phyloP scores from a whole-genome alignment of 2,888 invertebrate genomes.

The Ophion ventricosus region DNA sequence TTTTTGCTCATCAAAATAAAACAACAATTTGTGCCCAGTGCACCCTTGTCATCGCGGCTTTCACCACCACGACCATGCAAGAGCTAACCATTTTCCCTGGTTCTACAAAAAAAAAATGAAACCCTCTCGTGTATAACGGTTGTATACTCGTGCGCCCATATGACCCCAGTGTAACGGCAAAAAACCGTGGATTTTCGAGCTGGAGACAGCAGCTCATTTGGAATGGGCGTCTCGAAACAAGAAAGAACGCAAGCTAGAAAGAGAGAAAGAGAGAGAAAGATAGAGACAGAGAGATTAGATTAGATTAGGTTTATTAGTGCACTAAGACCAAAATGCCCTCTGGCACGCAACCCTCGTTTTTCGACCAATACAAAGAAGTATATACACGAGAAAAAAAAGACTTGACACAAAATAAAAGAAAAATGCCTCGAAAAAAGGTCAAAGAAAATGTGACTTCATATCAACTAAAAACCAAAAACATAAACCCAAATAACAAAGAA shows the following conservation, averaged over 20 bases:
- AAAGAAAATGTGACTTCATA: too few species aligned
- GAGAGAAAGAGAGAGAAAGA: slow-evolving; percentile 43
- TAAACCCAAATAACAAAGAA: too few species aligned
- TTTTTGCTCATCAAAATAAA: slow-evolving; percentile 48
- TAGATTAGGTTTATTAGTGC: too few species aligned
- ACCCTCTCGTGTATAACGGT: background rate
- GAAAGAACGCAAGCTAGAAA: slow-evolving; percentile 16
- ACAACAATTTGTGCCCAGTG: slow-evolving; percentile 33
- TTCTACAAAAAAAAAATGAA: slow-evolving; percentile 38
- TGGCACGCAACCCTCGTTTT: background rate
- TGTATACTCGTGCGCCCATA: slow-evolving; percentile 2
- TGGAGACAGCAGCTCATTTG: slow-evolving; percentile 2
- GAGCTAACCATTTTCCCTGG: slow-evolving; percentile 39
- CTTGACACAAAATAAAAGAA: too few species aligned
- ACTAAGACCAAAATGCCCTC: background rate
- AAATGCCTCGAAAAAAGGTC: too few species aligned
- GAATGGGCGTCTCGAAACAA: slow-evolving; percentile 4
- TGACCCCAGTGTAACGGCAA: slow-evolving; percentile 43
- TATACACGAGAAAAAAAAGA: too few species aligned
- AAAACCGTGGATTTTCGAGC: slow-evolving; percentile 50
- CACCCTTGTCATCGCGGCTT: slow-evolving; percentile 33
- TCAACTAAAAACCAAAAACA: too few species aligned
- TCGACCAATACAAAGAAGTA: background rate
- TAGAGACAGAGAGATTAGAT: slow-evolving; percentile 59
- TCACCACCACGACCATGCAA: background rate